phyloP scores from a whole-genome alignment of 2,888 invertebrate species.

The Acheta domesticus region DNA sequence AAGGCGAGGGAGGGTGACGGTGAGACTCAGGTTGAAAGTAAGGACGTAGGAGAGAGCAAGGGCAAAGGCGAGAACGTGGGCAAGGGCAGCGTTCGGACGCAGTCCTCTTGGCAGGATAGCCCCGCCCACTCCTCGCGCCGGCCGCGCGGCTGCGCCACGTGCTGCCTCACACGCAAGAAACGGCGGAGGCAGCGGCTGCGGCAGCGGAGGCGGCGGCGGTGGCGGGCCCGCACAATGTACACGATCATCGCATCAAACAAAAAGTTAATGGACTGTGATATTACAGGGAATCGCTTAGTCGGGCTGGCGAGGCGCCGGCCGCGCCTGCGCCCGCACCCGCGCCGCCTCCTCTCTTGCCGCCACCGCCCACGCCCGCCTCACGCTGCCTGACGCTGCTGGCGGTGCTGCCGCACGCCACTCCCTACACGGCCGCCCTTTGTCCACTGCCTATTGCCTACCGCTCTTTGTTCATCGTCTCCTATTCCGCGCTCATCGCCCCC shows the following conservation, averaged over 20 bases:
- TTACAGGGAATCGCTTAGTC: constrained; percentile 9
- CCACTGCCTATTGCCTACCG: too few species aligned
- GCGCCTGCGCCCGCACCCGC: not conserved
- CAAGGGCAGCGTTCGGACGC: not conserved
- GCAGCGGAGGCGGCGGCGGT: not conserved
- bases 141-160: too few species aligned
- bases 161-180: not conserved
- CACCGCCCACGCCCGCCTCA: not conserved
- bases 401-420: too few species aligned
- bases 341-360: not conserved
- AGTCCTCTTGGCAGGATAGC: not conserved
- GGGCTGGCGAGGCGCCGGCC: constrained; percentile 18
- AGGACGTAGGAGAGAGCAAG: too few species aligned
- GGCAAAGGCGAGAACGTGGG: too few species aligned
- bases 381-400: too few species aligned
- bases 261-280: constrained; percentile 18
- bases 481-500: too few species aligned
- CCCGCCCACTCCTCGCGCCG: not conserved
- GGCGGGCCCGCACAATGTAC: not conserved
- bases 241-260: constrained; percentile 9
- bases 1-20: too few species aligned
- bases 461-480: too few species aligned
- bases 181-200: not conserved
- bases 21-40: too few species aligned
- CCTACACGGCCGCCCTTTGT: too few species aligned